Evolutionary conservation across 2,113 vertebrate genomes (phyloP), one percentile per base, ranked within the genome.

Genomic region (Anarrhichthys ocellatus): DNA sequence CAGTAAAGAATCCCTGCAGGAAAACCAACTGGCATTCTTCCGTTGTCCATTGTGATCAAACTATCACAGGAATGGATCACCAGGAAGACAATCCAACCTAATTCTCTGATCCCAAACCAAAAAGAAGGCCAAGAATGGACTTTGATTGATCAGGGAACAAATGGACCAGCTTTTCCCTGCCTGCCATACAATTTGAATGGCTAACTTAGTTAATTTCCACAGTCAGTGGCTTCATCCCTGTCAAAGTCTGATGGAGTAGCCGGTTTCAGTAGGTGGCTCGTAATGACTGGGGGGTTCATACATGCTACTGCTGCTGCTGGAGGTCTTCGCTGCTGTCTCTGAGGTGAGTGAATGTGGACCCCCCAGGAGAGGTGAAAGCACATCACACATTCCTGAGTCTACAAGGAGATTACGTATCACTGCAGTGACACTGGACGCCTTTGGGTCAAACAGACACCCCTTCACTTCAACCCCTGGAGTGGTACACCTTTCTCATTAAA

Each of bases 131-230:
- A 75, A 74, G 85, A 81, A 86, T 62, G 42, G 84, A n/a, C 87
- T 90, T 80, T 93, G 93, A 94, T 93, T 92, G 94, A 94, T 94
- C 81, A 24, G 86, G 63, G 68, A 88, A 89, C 86, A 89, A 92
- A 78, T 89, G 81, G 61, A 73, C 24, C 86, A 83, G 80, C 78
- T 86, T 90, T 61, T 85, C 84, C 75, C 77, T 62, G 78, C 79
- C 85, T 78, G 78, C 69, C 52, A 73, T 34, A 48, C 72, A 80
- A 88, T 88, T 65, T 90, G 87, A 94, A 94, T 85, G 76, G 83
- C 62, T 89, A 92, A 92, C 83, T 91, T 52, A 78, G 85, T 92
- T 92, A 80, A 85, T 92, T 87, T 83, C 64, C 59, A 29, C 48
- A 1, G 83, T 86, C 82, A 80, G 89, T 84, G 83, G 84, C 64